phyloP scores from a whole-genome alignment of 2,888 invertebrate genomes.

The Zaprionus obscuricornis region DNA sequence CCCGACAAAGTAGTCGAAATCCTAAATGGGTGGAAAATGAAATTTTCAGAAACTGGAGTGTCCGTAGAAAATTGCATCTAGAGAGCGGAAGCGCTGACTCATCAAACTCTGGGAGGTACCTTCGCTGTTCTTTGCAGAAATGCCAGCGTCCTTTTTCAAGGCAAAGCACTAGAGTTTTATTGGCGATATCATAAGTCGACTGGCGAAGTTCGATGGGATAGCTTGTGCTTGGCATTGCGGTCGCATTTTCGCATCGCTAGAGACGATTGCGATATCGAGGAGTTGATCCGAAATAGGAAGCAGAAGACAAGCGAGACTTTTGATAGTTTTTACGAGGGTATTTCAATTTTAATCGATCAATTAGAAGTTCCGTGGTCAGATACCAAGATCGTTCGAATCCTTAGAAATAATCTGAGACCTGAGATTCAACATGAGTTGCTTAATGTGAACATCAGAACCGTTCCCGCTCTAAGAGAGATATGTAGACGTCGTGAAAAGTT shows the following conservation, averaged over 20 bases:
- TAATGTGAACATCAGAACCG: not conserved
- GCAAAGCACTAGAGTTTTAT: not conserved
- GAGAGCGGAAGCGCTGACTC: no score
- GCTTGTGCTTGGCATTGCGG: not conserved
- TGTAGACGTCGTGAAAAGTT: not conserved
- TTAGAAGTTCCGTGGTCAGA: not conserved
- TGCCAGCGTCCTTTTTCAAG: slow-evolving; percentile 6
- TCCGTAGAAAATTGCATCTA: no score
- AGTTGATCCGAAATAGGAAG: not conserved
- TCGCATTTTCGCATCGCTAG: not conserved
- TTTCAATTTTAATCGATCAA: not conserved
- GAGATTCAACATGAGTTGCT: slow-evolving; percentile 7
- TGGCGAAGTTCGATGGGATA: not conserved
- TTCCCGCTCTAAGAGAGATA: not conserved
- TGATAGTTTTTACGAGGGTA: not conserved
- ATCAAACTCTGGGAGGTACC: no score
- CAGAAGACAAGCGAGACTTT: not conserved
- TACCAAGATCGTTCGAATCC: not conserved
- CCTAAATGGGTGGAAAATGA: no score
- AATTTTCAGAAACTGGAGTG: no score
- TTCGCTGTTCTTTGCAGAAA: no score
- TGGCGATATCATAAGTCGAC: slow-evolving; percentile 12
- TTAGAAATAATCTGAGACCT: not conserved
- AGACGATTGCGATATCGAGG: slow-evolving; percentile 2
- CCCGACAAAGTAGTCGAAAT: no score